Conservation (phyloP, 1,140 invertebrate genomes). For the Pseudomyrmex sp. region DNA sequence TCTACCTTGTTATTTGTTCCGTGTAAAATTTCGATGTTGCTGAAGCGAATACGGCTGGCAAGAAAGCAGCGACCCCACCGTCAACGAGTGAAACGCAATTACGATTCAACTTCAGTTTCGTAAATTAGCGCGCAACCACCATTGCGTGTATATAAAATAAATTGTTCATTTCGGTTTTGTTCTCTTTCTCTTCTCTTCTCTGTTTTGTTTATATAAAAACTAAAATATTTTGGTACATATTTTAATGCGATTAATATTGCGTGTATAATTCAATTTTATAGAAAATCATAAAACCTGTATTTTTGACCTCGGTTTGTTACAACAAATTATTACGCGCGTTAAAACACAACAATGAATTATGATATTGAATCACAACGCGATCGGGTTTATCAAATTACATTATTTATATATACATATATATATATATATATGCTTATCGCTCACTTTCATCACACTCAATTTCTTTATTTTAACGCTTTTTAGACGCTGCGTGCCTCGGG, state of each 20-base stretch:
- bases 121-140: background rate
- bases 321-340: background rate
- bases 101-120: slow-evolving; percentile 2
- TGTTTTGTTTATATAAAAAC: background rate
- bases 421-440: slow-evolving; percentile 42
- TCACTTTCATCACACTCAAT: slow-evolving; percentile 51
- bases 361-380: background rate
- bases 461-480: slow-evolving; percentile 54
- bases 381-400: slow-evolving; percentile 16
- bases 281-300: background rate
- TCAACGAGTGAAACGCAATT: background rate
- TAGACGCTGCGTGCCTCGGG: slow-evolving; percentile 56
- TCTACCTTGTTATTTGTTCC: slow-evolving; percentile 39
- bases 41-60: background rate
- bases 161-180: background rate
- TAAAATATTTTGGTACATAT: background rate
- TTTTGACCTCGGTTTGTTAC: background rate
- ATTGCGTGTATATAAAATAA: background rate
- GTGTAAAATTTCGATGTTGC: slow-evolving; percentile 22
- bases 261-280: too few relatives aligned
- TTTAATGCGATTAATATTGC: background rate
- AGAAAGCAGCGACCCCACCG: slow-evolving; percentile 11
- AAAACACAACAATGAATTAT: background rate
- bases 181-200: background rate
- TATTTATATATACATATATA: slow-evolving; percentile 18